phyloP scores from a whole-genome alignment of 2,888 invertebrate species.

The Rhogogaster chlorosoma region DNA sequence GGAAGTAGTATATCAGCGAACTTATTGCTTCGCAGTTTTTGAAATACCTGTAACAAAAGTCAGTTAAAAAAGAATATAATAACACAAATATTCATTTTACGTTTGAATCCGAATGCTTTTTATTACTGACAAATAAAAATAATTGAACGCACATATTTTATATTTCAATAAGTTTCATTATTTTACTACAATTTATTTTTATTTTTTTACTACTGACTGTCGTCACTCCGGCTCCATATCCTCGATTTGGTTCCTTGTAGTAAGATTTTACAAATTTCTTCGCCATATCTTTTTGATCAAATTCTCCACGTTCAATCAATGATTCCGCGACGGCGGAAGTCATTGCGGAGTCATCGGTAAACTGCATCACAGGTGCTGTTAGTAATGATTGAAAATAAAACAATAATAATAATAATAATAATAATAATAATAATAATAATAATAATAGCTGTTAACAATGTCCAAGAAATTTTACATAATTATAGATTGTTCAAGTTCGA shows the following conservation, averaged over 20 bases:
- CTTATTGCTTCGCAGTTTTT: slow-evolving; percentile 79
- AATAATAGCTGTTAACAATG: no score
- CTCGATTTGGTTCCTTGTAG: slow-evolving; percentile 81
- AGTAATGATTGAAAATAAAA: slow-evolving; percentile 16
- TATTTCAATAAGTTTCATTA: no score
- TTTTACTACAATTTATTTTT: not conserved
- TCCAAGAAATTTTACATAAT: not conserved
- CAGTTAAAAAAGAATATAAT: not conserved
- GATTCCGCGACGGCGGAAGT: slow-evolving; percentile 83
- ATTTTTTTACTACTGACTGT: slow-evolving; percentile 63
- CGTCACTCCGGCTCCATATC: slow-evolving; percentile 83
- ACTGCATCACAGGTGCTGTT: slow-evolving; percentile 80
- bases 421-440: not conserved
- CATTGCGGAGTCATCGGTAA: slow-evolving; percentile 88
- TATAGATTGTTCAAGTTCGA: not conserved
- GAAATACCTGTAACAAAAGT: slow-evolving; percentile 77
- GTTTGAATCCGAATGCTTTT: not conserved
- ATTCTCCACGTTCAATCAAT: slow-evolving; percentile 80
- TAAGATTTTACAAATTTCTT: slow-evolving; percentile 83
- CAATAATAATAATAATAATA: not conserved
- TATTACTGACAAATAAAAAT: not conserved
- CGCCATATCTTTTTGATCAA: slow-evolving; percentile 82
- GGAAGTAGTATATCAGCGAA: slow-evolving; percentile 82
- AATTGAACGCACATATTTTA: not conserved
- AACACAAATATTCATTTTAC: not conserved